phyloP scores from a whole-genome alignment of 1,140 invertebrate genomes.

The Leptinotarsa defecta region DNA sequence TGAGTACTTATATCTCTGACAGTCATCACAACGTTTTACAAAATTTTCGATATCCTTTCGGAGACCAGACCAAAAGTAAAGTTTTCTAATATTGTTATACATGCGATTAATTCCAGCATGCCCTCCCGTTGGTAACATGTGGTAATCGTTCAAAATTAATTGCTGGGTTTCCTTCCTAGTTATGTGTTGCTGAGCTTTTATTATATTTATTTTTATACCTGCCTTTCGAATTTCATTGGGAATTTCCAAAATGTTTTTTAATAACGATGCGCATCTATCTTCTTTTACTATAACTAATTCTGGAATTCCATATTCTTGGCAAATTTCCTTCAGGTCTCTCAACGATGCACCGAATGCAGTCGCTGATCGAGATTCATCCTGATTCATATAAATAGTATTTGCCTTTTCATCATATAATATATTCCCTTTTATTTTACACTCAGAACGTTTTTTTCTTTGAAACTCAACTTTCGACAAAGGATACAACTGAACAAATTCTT shows the following conservation, averaged over 20 bases:
- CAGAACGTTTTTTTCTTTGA: conserved; percentile 13
- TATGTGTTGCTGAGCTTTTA: conserved; percentile 26
- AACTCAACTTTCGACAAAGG: neutral
- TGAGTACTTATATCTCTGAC: conserved; percentile 39
- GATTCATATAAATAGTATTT: conserved; percentile 6
- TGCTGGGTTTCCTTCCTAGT: conserved; percentile 21
- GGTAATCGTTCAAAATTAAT: conserved; percentile 33
- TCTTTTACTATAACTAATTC: conserved; percentile 34
- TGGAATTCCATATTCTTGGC: conserved; percentile 30
- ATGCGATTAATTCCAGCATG: conserved; percentile 39
- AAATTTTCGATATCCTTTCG: conserved; percentile 35
- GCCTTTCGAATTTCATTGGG: conserved; percentile 21
- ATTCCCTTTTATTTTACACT: neutral
- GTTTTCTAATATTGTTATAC: conserved; percentile 40
- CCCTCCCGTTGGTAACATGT: conserved; percentile 36
- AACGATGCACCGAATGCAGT: conserved; percentile 30
- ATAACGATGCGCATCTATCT: conserved; percentile 14
- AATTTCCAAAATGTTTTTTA: conserved; percentile 22
- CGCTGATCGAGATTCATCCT: conserved; percentile 29
- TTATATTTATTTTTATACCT: conserved; percentile 25
- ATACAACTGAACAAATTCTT: conserved; percentile 12
- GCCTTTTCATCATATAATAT: conserved; percentile 7
- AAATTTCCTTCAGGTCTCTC: conserved; percentile 31
- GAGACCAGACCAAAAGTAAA: conserved; percentile 36
- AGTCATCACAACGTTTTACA: conserved; percentile 36